A percentile compares a stretch with the other conserved stretches of the same genome.
Conservation (phyloP, 2,888 invertebrate genomes). For the Andrena dorsata region DNA sequence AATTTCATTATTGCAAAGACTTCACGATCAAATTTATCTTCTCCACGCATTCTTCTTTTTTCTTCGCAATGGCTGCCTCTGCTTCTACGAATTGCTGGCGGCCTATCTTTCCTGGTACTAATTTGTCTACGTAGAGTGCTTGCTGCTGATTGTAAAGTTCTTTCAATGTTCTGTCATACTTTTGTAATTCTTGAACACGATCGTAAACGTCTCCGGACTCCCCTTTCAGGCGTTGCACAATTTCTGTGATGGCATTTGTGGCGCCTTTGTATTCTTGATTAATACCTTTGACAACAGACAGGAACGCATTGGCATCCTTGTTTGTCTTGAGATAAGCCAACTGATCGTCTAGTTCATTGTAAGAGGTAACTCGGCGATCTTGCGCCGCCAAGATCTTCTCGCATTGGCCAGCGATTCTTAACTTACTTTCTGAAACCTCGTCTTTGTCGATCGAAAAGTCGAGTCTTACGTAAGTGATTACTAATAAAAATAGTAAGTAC, state of each 20-base stretch:
- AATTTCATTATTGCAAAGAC: slow-evolving; percentile 81
- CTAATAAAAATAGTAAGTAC: slow-evolving; percentile 94
- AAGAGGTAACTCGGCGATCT: slow-evolving; percentile 87
- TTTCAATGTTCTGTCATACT: slow-evolving; percentile 86
- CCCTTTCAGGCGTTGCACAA: slow-evolving; percentile 87
- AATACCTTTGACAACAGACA: slow-evolving; percentile 86
- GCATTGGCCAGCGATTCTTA: slow-evolving; percentile 85
- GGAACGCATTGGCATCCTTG: slow-evolving; percentile 86
- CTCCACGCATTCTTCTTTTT: slow-evolving; percentile 87
- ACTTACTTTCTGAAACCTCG: slow-evolving; percentile 86
- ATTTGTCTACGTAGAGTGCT: slow-evolving; percentile 87
- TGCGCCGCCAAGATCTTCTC: slow-evolving; percentile 87
- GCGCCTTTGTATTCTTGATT: slow-evolving; percentile 88
- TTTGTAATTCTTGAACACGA: slow-evolving; percentile 87
- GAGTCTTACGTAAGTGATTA: slow-evolving; percentile 97
- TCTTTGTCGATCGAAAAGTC: slow-evolving; percentile 97
- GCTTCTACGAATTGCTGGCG: slow-evolving; percentile 87
- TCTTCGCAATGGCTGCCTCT: slow-evolving; percentile 86
- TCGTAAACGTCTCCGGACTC: slow-evolving; percentile 88
- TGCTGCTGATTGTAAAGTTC: slow-evolving; percentile 86
- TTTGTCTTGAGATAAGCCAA: slow-evolving; percentile 87
- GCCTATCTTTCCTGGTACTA: slow-evolving; percentile 87
- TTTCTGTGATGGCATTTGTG: slow-evolving; percentile 86
- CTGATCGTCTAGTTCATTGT: slow-evolving; percentile 88
- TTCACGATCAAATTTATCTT: slow-evolving; percentile 86